Evolutionary conservation across 2,797 vertebrate genomes (phyloP), one percentile per base, ranked within the genome.

Genomic region (Chloroceryle amazona): DNA sequence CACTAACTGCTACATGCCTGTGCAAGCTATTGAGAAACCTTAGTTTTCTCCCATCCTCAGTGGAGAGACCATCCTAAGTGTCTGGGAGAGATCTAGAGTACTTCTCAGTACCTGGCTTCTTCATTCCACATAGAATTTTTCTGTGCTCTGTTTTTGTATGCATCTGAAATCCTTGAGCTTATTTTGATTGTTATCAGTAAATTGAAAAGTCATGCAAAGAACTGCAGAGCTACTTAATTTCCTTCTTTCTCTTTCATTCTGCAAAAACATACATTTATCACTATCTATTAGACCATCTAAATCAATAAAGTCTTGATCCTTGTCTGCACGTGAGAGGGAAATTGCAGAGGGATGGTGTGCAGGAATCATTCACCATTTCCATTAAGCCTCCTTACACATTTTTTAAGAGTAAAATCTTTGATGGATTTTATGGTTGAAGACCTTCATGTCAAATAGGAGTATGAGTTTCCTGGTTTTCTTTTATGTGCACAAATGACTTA

Each of bases 321-420:
- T 58, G 63, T 82, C 87, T 81, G 28, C 47, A 41, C 73, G 70
- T 8, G 5, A 46, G 91, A 94, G 73, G 81, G 52, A 95, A 96
- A 80, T 58, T 60, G 41, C 78, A 76, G 88, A 58, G 16, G 17
- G 70, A 14, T 2, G 22, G 35, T 44, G 23, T 44, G 14, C 31
- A 26, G 88, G n/a, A 91, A 47, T 47, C 44, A 13, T 13, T 70
- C 65, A 41, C 2, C 86, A 39, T 86, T 21, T 9, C 33, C 0
- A 0, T 89, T 93, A 83, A 81, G 54, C 68, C 90, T 87, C 66
- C 66, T 93, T 95, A 83, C 93, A 80, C 46, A 39, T 81, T 90
- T 82, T 86, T 76, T 39, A 81, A 86, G 63, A 78, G 49, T 88
- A 65, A 79, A 85, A 54, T 28, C 57, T 94, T 80, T 83, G 81